Conservation (phyloP, 2,888 invertebrate species). For the Drosophila falleni region DNA sequence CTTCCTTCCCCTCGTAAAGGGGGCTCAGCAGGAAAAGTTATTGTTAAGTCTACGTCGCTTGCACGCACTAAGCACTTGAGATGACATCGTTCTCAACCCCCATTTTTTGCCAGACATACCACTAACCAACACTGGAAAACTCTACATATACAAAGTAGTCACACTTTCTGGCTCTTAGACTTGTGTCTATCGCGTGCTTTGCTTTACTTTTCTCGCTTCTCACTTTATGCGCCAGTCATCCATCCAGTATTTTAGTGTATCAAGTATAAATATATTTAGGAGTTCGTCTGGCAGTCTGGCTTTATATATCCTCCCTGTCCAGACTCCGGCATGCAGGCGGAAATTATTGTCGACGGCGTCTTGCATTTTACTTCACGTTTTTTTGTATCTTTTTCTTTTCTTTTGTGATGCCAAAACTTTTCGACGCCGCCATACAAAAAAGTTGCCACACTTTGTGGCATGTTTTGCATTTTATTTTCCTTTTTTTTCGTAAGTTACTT, state of each 20-base stretch:
- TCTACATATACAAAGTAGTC: constrained; percentile 38
- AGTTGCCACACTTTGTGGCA: constrained; percentile 58
- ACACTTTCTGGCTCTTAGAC: constrained; percentile 19
- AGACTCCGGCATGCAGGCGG: constrained; percentile 54
- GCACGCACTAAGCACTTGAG: constrained; percentile 73
- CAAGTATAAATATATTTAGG: constrained; percentile 16
- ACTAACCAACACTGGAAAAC: constrained; percentile 28
- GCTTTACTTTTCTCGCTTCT: constrained; percentile 32
- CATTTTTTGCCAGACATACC: neutral
- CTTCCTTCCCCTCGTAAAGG: constrained; percentile 8
- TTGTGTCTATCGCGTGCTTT: constrained; percentile 20
- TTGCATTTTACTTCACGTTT: constrained; percentile 48
- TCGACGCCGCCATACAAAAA: constrained; percentile 39
- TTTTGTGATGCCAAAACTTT: constrained; percentile 57
- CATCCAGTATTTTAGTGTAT: constrained; percentile 27
- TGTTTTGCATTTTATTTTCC: constrained; percentile 46
- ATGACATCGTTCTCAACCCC: constrained; percentile 34
- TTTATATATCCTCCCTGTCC: constrained; percentile 2
- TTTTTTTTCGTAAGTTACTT: constrained; percentile 34
- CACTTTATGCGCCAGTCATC: constrained; percentile 51
- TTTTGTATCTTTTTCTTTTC: constrained; percentile 29
- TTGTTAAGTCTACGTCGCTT: constrained; percentile 60
- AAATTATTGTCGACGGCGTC: constrained; percentile 72
- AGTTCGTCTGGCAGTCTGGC: constrained; percentile 22
- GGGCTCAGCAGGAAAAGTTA: constrained; percentile 65